A percentile compares a stretch with the other conserved stretches of the same genome.
phyloP scores from a whole-genome alignment of 2,797 vertebrate genomes.

The Spizella passerina region DNA sequence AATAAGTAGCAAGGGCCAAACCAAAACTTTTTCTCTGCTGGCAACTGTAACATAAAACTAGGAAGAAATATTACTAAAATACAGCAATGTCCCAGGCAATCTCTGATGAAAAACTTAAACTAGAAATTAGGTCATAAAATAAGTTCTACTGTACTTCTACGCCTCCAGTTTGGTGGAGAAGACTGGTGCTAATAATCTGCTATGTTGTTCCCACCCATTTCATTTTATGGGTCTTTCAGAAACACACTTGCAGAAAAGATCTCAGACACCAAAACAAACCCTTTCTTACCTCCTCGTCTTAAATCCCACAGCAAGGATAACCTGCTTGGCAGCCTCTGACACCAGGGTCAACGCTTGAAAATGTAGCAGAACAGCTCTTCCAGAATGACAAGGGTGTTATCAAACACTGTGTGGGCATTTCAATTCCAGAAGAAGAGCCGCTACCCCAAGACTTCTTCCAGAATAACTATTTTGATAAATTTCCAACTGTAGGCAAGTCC shows the following conservation, averaged over 20 bases:
- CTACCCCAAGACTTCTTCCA: slow-evolving; percentile 51
- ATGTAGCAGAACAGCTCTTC: slow-evolving; percentile 12
- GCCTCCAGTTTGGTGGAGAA: background rate
- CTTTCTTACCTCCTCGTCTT: background rate
- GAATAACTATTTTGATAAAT: slow-evolving; percentile 68
- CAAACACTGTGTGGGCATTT: slow-evolving; percentile 49
- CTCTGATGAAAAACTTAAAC: slow-evolving; percentile 9
- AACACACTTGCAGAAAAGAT: background rate
- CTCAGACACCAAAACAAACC: slow-evolving; percentile 5
- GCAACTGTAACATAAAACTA: background rate
- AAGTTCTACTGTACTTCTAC: background rate
- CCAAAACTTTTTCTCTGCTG: background rate
- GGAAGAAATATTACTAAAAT: background rate
- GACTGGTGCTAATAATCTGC: slow-evolving; percentile 13
- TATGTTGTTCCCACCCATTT: background rate
- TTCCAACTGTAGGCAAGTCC: slow-evolving; percentile 64
- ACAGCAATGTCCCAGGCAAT: background rate
- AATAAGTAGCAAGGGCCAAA: background rate
- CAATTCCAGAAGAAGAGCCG: slow-evolving; percentile 14
- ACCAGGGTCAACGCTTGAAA: background rate
- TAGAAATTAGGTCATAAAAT: slow-evolving; percentile 31
- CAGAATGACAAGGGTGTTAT: background rate
- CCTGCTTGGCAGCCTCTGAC: background rate
- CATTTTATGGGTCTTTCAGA: background rate
- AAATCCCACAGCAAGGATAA: background rate